Evolutionary conservation across 2,113 vertebrate genomes (phyloP), one percentile per base, ranked within the genome.

Genomic region (Gobiocypris rarus): DNA sequence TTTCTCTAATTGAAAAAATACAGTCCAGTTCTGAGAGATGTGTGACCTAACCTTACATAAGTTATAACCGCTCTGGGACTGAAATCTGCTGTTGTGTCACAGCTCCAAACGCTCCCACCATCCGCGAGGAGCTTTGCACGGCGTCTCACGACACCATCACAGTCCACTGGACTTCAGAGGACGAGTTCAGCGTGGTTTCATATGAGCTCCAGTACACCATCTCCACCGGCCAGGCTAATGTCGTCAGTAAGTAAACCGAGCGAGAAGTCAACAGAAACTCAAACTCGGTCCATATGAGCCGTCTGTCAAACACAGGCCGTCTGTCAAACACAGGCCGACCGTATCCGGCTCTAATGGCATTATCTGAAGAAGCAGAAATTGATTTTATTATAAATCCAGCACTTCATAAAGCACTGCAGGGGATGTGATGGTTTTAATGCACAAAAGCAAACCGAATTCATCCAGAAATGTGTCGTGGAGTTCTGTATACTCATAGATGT

Each of bases 171-270:
- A 98, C 96, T 0, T 96, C 98, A 0, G 98, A 99, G 41, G 98
- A 99, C 63, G 98, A 99, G 88, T 99, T 99, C 92, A 96, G 96
- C 2, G 97, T 99, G 48, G 96, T 97, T 45, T 99, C 98, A 2
- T 99, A 99, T 0, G 98, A 99, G 89, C 94, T 99, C 26, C 98
- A 99, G 88, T 99, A 99, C 71, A 96, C 97, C 87, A 99, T 99
- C 90, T 99, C 97, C 93, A 99, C 98, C 3, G 97, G 96, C 87
- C 97, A 99, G 89, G 95, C 96, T 85, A 99, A 99, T 2, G 95
- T 99, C 84, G 93, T 98, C 91, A 99, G 98, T 99, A 94, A 99
- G 98, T 99, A 90, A n/a, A 26, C 38, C n/a, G 6, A 48, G 45
- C 43, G 10, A 11, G 43, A 45, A 19, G 50, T 19, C 50, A 0